Evolutionary conservation across 2,888 invertebrate species (phyloP).

Genomic region (Catonia carolina): DNA sequence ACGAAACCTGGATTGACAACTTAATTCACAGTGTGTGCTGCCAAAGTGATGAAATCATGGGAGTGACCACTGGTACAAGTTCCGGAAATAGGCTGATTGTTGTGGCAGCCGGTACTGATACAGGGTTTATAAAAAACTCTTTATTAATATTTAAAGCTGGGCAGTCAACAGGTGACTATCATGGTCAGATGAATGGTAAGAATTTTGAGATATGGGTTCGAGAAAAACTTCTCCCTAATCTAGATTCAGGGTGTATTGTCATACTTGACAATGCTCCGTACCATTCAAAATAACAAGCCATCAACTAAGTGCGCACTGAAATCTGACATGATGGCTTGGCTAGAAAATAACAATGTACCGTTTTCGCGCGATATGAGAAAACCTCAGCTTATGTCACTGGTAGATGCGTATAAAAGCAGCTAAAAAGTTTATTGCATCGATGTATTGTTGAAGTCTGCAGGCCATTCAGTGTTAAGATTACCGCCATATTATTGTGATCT

Average conservation of each 20-base stretch:
- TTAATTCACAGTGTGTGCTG: no score
- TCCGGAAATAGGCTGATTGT: constrained; percentile 15
- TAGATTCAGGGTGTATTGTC: constrained; percentile 3
- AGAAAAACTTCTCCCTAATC: constrained; percentile 11
- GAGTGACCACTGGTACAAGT: background rate
- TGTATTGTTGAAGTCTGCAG: background rate
- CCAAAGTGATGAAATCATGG: no score
- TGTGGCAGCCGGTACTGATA: constrained; percentile 11
- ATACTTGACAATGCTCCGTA: constrained; percentile 16
- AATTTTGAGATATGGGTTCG: constrained; percentile 11
- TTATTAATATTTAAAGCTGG: constrained; percentile 13
- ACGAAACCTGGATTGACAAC: no score
- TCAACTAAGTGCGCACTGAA: constrained; percentile 2
- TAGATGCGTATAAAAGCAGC: background rate
- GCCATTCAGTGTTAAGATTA: constrained; percentile 3
- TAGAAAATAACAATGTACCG: constrained; percentile 7
- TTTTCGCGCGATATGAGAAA: background rate
- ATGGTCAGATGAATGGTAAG: constrained; percentile 13
- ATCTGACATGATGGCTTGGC: constrained; percentile 8
- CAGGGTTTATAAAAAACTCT: constrained; percentile 10
- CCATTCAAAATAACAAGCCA: constrained; percentile 2
- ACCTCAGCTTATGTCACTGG: background rate
- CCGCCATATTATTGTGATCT: constrained; percentile 16
- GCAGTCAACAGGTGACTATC: constrained; percentile 14
- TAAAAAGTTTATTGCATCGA: constrained; percentile 2